A percentile compares a stretch with the other conserved stretches of the same genome.
Conservation (phyloP, 2,888 invertebrate species). For the Drosophila pseudotalamancana region DNA sequence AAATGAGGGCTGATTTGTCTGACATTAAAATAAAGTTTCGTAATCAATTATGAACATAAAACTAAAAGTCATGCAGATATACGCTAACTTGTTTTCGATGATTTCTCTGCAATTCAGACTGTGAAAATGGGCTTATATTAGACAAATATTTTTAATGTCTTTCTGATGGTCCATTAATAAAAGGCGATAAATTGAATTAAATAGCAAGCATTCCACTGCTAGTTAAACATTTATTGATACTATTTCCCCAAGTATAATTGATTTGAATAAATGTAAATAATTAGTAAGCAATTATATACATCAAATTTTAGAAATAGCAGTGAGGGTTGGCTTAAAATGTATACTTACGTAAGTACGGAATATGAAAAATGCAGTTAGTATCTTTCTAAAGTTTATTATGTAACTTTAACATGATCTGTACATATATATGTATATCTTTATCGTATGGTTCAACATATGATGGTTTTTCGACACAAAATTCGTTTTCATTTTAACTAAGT, state of each 20-base stretch:
- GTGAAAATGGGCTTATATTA: conserved; percentile 4
- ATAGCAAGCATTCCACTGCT: too few relatives aligned
- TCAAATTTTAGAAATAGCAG: too few relatives aligned
- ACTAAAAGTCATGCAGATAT: conserved; percentile 41
- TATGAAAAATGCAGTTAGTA: not conserved
- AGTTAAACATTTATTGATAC: too few relatives aligned
- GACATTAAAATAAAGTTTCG: too few relatives aligned
- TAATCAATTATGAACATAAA: conserved; percentile 7
- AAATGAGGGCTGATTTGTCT: too few relatives aligned
- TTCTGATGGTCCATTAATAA: too few relatives aligned
- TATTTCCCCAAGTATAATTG: too few relatives aligned
- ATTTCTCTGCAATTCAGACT: not conserved
- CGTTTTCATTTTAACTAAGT: conserved; percentile 26
- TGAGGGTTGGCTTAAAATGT: too few relatives aligned
- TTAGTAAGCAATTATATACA: too few relatives aligned
- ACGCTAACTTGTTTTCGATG: not conserved
- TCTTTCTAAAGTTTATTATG: conserved; percentile 49
- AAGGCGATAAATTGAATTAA: not conserved
- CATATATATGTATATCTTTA: conserved; percentile 20
- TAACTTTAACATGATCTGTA: conserved; percentile 42
- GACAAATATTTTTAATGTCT: conserved; percentile 36
- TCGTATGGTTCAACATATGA: conserved; percentile 6
- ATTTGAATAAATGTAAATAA: too few relatives aligned
- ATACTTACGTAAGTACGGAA: too few relatives aligned
- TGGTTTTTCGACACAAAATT: conserved; percentile 31